Percentiles rank a stretch among this genome's conserved stretches.
These are phyloP conservation scores for Tiaroga cobitis DNA, from an alignment of 2,797 vertebrate genomes.

Conservation along the genomic window DNA sequence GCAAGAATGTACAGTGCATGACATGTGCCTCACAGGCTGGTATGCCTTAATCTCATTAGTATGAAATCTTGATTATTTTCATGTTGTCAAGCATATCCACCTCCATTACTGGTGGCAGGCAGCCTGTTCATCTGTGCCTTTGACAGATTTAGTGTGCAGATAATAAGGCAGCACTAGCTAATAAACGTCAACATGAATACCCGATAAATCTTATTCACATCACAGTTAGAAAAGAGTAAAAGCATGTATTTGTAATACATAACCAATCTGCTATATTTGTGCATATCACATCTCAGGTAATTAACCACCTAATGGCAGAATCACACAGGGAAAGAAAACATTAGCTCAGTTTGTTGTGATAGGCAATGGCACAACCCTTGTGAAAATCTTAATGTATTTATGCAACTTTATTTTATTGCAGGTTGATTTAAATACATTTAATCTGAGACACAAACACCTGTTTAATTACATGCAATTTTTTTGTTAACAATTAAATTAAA, in stretches of 20 bases:
- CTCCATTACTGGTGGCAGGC: conserved; percentile 33
- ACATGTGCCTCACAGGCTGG: conserved; percentile 51
- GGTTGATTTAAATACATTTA: background rate
- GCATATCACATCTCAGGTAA: conserved; percentile 1
- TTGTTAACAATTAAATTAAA: background rate
- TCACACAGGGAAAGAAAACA: background rate
- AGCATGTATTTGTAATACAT: background rate
- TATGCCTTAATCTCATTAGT: conserved; percentile 75
- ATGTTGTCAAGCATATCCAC: conserved; percentile 66
- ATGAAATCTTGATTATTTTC: conserved; percentile 70
- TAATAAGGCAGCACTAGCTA: conserved; percentile 36
- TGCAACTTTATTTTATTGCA: background rate
- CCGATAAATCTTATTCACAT: conserved; percentile 4
- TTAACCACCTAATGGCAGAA: conserved; percentile 30
- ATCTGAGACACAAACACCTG: background rate
- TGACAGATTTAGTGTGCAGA: conserved; percentile 41
- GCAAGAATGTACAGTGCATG: conserved; percentile 33
- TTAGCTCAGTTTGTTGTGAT: background rate
- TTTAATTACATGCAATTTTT: background rate
- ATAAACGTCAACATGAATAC: conserved; percentile 38
- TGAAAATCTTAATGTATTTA: background rate
- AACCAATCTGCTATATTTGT: background rate
- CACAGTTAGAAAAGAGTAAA: background rate
- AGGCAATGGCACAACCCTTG: background rate
- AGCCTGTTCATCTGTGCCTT: conserved; percentile 28